Percentiles rank a stretch among this genome's conserved stretches.
Conservation (phyloP, 2,113 vertebrate genomes). For the Gallinago jamesoni region DNA sequence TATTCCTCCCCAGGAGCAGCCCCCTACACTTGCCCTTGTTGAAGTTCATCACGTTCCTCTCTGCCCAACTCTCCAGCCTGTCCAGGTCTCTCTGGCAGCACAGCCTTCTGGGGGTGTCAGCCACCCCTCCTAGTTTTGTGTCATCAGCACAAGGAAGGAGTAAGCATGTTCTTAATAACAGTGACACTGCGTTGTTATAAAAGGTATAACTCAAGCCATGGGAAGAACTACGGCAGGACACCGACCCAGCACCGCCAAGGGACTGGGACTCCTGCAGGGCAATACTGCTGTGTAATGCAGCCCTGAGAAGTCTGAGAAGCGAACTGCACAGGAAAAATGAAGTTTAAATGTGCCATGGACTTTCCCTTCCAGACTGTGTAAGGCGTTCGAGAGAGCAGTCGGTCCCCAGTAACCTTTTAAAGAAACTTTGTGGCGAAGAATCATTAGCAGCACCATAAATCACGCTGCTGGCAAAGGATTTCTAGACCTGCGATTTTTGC, state of each 20-base stretch:
- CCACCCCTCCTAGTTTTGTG: too few relatives aligned
- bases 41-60: too few relatives aligned
- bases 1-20: too few relatives aligned
- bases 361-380: not conserved
- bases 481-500: not conserved
- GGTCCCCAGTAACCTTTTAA: not conserved
- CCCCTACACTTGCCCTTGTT: too few relatives aligned
- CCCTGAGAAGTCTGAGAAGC: not conserved
- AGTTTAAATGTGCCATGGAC: not conserved
- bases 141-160: too few relatives aligned
- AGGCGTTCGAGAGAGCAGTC: not conserved
- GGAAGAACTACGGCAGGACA: not conserved
- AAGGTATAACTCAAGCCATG: not conserved
- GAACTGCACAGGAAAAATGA: not conserved
- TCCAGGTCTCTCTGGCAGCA: too few relatives aligned
- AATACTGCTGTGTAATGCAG: not conserved
- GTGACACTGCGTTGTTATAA: not conserved
- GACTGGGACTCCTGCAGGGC: not conserved
- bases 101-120: too few relatives aligned
- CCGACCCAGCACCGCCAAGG: not conserved
- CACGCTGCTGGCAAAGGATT: not conserved
- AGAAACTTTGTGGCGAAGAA: conserved; percentile 16
- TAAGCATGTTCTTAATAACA: too few relatives aligned
- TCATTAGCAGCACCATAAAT: conserved; percentile 24
- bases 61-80: too few relatives aligned